These are phyloP conservation scores for Ochropleura plecta DNA, from an alignment of 2,888 invertebrate genomes.

Conservation along the genomic window DNA sequence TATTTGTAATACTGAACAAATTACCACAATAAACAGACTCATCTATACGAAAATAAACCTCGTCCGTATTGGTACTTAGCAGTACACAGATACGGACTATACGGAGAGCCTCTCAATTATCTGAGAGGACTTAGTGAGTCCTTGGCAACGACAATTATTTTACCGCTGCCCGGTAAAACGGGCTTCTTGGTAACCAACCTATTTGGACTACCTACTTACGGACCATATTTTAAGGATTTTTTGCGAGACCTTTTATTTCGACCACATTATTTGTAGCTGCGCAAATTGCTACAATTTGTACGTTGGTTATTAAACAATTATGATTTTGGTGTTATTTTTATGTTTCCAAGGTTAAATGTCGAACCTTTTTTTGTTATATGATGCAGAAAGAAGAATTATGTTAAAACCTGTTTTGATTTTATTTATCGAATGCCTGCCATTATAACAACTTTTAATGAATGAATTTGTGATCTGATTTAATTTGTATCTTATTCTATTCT, in stretches of 20 bases:
- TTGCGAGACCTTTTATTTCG: conserved; percentile 42
- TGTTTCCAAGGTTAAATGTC: conserved; percentile 3
- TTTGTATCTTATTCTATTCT: no score
- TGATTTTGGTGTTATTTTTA: conserved; percentile 35
- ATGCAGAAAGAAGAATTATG: neutral
- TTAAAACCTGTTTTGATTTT: neutral
- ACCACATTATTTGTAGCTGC: conserved; percentile 57
- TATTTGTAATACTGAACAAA: conserved; percentile 36
- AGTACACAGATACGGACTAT: conserved; percentile 43
- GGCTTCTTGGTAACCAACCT: conserved; percentile 56
- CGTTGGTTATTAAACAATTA: conserved; percentile 39
- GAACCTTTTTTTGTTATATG: neutral
- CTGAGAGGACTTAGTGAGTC: conserved; percentile 54
- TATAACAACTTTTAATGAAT: no score
- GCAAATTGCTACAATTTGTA: conserved; percentile 51
- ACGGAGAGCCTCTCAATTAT: conserved; percentile 58
- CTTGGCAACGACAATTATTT: conserved; percentile 61
- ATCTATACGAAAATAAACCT: conserved; percentile 55
- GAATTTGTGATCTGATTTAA: no score
- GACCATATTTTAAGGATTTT: conserved; percentile 53
- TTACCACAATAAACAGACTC: conserved; percentile 44
- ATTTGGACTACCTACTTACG: conserved; percentile 58
- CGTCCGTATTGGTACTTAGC: conserved; percentile 46
- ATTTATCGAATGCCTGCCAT: no score
- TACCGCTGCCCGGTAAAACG: conserved; percentile 54